Conservation (phyloP, 2,797 vertebrate species). For the Rachycentron canadum region DNA sequence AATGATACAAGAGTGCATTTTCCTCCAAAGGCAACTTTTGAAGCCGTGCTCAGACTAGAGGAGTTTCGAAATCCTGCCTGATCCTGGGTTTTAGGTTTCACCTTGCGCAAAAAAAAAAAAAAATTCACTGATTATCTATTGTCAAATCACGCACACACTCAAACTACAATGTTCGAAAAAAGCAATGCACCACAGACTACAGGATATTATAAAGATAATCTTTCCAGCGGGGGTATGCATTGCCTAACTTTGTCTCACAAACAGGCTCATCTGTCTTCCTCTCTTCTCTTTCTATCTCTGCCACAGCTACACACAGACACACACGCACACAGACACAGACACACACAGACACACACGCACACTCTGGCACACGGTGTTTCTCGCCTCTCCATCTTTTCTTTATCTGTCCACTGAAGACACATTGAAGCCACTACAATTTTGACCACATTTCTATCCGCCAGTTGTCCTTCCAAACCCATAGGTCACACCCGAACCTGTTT, state of each 20-base stretch:
- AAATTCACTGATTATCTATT: constrained; percentile 22
- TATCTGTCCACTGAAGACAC: constrained; percentile 3
- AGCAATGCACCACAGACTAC: constrained; percentile 12
- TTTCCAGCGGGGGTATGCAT: constrained; percentile 3
- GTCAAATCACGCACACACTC: neutral
- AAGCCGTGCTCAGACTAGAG: constrained; percentile 12
- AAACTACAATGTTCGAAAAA: constrained; percentile 37
- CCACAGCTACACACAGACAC: neutral
- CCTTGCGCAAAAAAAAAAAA: neutral
- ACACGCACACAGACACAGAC: no score
- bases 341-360: neutral
- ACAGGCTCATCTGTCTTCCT: constrained; percentile 3
- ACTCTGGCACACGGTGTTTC: neutral
- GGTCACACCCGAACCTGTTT: constrained; percentile 9
- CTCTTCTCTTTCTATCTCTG: constrained; percentile 1
- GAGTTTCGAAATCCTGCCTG: constrained; percentile 14
- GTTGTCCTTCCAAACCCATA: constrained; percentile 16
- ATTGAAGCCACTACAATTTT: neutral
- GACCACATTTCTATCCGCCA: neutral
- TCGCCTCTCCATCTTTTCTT: constrained; percentile 12
- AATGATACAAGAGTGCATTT: neutral
- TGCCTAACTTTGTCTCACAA: constrained; percentile 19
- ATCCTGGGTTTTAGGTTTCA: constrained; percentile 18
- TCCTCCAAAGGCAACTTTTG: constrained; percentile 18
- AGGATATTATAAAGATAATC: constrained; percentile 54